A percentile compares a stretch with the other conserved stretches of the same genome.
These are phyloP conservation scores for Nasonovia ribisnigri DNA, from an alignment of 2,888 invertebrate genomes.

Conservation along the genomic window DNA sequence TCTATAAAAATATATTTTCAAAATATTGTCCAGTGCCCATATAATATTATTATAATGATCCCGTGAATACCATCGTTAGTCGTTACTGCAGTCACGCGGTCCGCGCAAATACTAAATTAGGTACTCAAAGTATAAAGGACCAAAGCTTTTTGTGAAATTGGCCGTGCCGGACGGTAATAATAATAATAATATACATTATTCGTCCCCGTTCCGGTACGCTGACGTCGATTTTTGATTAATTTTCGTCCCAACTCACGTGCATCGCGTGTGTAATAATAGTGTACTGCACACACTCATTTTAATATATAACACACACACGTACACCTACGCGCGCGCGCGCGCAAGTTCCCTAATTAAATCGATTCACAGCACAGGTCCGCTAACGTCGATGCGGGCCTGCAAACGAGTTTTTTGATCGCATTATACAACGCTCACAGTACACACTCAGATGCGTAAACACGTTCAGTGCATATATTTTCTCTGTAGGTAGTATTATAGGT, in stretches of 20 bases:
- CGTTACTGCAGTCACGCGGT: neutral
- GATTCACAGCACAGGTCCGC: neutral
- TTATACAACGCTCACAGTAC: neutral
- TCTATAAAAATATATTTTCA: neutral
- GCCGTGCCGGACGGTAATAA: neutral
- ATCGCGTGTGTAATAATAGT: slow-evolving; percentile 7
- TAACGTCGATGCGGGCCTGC: neutral
- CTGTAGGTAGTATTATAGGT: neutral
- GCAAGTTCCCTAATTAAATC: slow-evolving; percentile 4
- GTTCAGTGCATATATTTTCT: neutral
- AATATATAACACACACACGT: neutral
- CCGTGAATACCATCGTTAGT: neutral
- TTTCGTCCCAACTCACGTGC: neutral
- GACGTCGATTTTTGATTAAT: slow-evolving; percentile 9
- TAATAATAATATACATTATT: neutral
- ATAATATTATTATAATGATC: neutral
- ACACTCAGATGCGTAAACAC: neutral
- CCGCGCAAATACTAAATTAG: neutral
- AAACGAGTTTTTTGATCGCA: neutral
- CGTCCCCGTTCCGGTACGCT: neutral
- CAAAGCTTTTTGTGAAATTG: neutral
- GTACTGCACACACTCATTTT: neutral
- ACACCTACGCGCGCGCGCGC: neutral
- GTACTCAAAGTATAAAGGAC: neutral
- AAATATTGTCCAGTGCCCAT: neutral